A percentile compares a stretch with the other conserved stretches of the same genome.
Conservation (phyloP, 2,888 invertebrate genomes). For the Nomada hirtipes region DNA sequence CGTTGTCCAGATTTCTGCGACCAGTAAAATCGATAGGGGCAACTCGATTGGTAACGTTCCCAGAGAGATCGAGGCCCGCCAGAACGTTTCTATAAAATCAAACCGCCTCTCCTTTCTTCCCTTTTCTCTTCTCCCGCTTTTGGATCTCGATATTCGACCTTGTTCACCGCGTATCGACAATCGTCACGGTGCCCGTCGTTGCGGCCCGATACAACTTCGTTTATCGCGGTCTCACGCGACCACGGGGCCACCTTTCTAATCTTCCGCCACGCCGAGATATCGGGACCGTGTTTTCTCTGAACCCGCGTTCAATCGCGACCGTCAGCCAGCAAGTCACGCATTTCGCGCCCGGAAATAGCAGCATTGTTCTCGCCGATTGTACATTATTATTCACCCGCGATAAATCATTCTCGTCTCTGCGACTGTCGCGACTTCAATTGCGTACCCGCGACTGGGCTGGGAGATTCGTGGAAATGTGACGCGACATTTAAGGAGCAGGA, state of each 20-base stretch:
- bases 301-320: neutral
- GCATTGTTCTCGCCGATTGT: no score
- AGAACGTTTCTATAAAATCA: no score
- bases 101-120: no score
- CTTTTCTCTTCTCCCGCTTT: no score
- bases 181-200: conserved; percentile 29
- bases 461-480: conserved; percentile 38
- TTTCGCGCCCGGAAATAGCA: neutral
- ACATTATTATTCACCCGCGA: neutral
- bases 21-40: no score
- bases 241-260: conserved; percentile 29
- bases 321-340: neutral
- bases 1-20: no score
- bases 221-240: conserved; percentile 38
- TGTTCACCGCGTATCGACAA: neutral
- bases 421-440: conserved; percentile 12
- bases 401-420: conserved; percentile 5
- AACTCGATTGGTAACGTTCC: no score
- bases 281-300: conserved; percentile 18
- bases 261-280: conserved; percentile 33
- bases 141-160: conserved; percentile 1
- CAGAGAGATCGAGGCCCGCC: no score
- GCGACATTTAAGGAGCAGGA: neutral
- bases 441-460: conserved; percentile 16
- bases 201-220: conserved; percentile 27